phyloP scores from a whole-genome alignment of 2,797 vertebrate species.

The Ceryle rudis region DNA sequence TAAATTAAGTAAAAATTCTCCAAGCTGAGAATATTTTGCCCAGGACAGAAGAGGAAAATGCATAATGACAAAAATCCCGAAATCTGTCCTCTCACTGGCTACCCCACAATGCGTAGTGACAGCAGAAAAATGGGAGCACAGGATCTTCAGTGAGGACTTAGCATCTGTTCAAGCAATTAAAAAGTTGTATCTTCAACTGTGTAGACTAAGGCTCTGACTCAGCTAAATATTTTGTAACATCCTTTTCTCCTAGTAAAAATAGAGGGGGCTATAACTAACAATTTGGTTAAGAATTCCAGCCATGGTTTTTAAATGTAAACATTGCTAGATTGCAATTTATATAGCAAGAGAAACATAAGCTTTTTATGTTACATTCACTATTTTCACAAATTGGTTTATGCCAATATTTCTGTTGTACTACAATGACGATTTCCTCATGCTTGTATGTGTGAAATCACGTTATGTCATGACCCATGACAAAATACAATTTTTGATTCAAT shows the following conservation, averaged over 20 bases:
- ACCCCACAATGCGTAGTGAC: neutral
- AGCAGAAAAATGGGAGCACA: neutral
- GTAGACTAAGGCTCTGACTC: neutral
- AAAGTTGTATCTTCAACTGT: neutral
- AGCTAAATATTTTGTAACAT: neutral
- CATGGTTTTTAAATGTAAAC: neutral
- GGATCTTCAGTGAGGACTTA: neutral
- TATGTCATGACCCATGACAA: neutral
- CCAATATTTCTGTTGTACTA: neutral
- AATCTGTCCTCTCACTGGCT: neutral
- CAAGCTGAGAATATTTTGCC: neutral
- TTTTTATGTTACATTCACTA: neutral
- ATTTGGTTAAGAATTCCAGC: neutral
- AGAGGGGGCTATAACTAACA: accelerated
- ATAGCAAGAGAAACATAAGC: neutral
- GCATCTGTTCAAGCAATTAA: neutral
- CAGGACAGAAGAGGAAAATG: neutral
- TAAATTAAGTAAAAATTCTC: neutral
- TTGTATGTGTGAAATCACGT: neutral
- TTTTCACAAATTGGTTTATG: neutral
- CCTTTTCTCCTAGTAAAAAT: neutral
- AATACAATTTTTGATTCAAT: neutral
- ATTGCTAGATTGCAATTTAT: neutral
- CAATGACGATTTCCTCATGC: neutral
- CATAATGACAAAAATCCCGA: neutral